Evolutionary conservation across 2,888 invertebrate genomes (phyloP).

Genomic region (Lithophane leautieri): DNA sequence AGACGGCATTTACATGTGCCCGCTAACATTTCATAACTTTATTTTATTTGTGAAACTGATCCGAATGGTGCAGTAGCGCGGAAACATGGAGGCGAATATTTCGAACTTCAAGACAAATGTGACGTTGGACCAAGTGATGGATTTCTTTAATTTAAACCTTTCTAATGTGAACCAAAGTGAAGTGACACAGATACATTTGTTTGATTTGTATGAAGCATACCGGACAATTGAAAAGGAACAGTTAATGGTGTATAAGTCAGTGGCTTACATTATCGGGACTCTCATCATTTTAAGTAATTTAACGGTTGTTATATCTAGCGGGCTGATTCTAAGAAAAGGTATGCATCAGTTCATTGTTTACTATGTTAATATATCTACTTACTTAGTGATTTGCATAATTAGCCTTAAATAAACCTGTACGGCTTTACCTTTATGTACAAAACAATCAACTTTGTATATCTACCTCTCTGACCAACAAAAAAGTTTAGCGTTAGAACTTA

Average conservation of each 20-base stretch:
- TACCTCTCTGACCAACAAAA: too few species aligned
- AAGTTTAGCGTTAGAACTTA: not conserved
- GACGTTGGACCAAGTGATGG: conserved; percentile 74
- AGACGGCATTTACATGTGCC: conserved; percentile 78
- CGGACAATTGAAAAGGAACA: conserved; percentile 81
- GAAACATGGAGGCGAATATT: conserved; percentile 64
- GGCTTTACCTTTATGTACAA: conserved; percentile 1
- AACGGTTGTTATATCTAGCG: conserved; percentile 92
- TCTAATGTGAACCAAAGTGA: conserved; percentile 78
- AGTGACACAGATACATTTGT: conserved; percentile 72
- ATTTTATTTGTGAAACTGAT: conserved; percentile 40
- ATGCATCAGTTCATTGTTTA: conserved; percentile 52
- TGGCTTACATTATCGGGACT: conserved; percentile 90
- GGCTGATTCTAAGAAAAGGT: conserved; percentile 92
- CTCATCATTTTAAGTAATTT: conserved; percentile 91
- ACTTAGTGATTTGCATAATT: conserved; percentile 40
- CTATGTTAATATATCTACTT: not conserved
- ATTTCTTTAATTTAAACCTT: conserved; percentile 74
- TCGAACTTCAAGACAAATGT: conserved; percentile 67
- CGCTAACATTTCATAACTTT: conserved; percentile 32
- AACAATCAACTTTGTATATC: not conserved
- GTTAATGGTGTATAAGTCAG: conserved; percentile 86
- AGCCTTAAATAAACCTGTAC: conserved; percentile 4
- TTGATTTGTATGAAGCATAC: conserved; percentile 81
- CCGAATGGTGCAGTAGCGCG: conserved; percentile 51